Base-by-base conservation (phyloP, 2,113 vertebrate genomes). In the Xiphophorus hellerii region DNA sequence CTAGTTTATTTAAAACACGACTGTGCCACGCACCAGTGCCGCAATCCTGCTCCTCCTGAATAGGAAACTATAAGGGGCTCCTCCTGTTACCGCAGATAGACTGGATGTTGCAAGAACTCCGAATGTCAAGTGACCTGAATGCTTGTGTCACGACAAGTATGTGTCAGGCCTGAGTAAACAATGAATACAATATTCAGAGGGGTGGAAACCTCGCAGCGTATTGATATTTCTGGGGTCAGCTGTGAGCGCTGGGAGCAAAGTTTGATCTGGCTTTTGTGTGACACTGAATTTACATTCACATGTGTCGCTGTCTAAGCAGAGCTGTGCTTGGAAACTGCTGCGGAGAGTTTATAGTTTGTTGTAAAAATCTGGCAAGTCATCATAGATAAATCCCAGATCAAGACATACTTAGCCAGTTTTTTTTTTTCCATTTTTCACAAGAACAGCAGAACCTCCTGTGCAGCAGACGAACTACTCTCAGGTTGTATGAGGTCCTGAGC, bases 21-120 rank as follows among this genome's bases (percentile, higher is more conserved):
- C 69, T 44, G 69, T 63, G 66, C 66, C 64, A 62, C n/a, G 62
- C 81, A 69, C 54, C 54, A 29, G 39, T 61, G 72, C 79, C 83
- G 70, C 78, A 87, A 82, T 87, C 81, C 79, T 20, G 62, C 83
- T 79, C 30, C 66, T 81, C 81, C 71, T 81, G 35, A 90, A 73
- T 51, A 42, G 81, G 78, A 85, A 63, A 73, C 75, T 48, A 20
- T n/a, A 88, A 80, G 70, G 86, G 81, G 77, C 86, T 90, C 76
- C 88, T 92, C 84, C 84, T 86, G 84, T 92, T 88, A 88, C 87
- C 70, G 81, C 25, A 86, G 82, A 86, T 87, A 68, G 73, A 88
- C 88, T 85, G 83, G 84, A 85, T 92, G 88, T 88, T 91, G 89
- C 90, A 93, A 92, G 78, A 90, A 62, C 78, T 82, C 62, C 74